These are phyloP conservation scores for Aphyosemion australe DNA, from an alignment of 2,113 vertebrate species.

Conservation along the genomic window DNA sequence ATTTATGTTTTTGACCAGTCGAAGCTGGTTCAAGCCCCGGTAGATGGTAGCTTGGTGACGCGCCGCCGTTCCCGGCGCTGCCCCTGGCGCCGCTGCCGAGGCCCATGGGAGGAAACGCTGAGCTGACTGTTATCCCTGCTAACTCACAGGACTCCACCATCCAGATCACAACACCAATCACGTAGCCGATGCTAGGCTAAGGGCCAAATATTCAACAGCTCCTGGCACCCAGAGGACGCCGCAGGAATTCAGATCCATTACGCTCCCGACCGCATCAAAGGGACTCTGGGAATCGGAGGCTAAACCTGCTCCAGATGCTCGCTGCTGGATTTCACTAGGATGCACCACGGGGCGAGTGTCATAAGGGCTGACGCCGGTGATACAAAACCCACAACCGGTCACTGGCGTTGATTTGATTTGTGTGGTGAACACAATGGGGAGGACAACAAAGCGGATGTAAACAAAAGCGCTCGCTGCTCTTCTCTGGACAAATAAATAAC, in stretches of 20 bases:
- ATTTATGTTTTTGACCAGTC: conserved; percentile 18
- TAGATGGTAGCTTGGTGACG: conserved; percentile 34
- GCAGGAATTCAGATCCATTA: conserved; percentile 67
- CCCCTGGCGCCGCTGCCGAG: conserved; percentile 12
- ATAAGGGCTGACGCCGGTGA: conserved; percentile 30
- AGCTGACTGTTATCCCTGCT: conserved; percentile 35
- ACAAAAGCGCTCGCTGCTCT: conserved; percentile 22
- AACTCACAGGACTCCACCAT: conserved; percentile 36
- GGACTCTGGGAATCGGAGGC: conserved; percentile 58
- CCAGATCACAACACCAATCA: conserved; percentile 63
- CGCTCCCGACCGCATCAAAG: conserved; percentile 69
- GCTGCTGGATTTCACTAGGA: conserved; percentile 66
- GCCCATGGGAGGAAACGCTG: conserved; percentile 34
- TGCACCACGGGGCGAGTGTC: conserved; percentile 59
- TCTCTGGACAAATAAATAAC: conserved; percentile 34
- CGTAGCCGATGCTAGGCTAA: conserved; percentile 56
- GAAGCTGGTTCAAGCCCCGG: conserved; percentile 31
- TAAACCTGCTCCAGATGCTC: conserved; percentile 73
- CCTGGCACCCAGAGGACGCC: conserved; percentile 59
- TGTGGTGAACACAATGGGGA: conserved; percentile 29
- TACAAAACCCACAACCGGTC: conserved; percentile 16
- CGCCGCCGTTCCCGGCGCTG: conserved; percentile 24
- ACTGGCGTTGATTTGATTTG: conserved; percentile 23
- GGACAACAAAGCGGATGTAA: conserved; percentile 47
- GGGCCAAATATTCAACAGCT: conserved; percentile 60